phyloP scores from a whole-genome alignment of 2,113 vertebrate species.

The Poicephalus meyeri region DNA sequence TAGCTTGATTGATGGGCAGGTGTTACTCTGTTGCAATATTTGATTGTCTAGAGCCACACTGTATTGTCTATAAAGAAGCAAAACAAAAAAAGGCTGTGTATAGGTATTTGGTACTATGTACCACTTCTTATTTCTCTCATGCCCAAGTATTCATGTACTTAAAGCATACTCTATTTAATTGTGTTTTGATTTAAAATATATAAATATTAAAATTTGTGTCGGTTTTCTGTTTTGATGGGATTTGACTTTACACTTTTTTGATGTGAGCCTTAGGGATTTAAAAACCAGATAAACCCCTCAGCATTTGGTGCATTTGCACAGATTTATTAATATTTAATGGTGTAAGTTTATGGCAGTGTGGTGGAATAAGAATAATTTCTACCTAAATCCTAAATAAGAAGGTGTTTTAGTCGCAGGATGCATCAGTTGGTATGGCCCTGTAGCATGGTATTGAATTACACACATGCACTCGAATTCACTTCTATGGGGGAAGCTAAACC shows the following conservation, averaged over 20 bases:
- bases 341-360: background rate
- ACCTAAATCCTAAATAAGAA: background rate
- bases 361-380: background rate
- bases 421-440: no score
- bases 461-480: rapidly evolving
- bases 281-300: no score
- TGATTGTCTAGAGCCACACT: conserved; percentile 79
- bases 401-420: rapidly evolving
- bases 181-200: conserved; percentile 99
- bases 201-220: conserved; percentile 80
- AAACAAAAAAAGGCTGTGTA: conserved; percentile 82
- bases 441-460: rapidly evolving
- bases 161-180: conserved; percentile 99
- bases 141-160: conserved; percentile 91
- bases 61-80: conserved; percentile 82
- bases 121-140: conserved; percentile 90
- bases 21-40: conserved; percentile 78
- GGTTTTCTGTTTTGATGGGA: conserved; percentile 64
- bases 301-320: background rate
- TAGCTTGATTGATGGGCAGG: conserved; percentile 72
- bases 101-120: conserved; percentile 98
- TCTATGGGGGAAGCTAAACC: background rate
- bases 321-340: background rate
- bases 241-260: background rate
- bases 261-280: background rate